phyloP scores from a whole-genome alignment of 1,140 invertebrate species.

The Drosophila sechellia region DNA sequence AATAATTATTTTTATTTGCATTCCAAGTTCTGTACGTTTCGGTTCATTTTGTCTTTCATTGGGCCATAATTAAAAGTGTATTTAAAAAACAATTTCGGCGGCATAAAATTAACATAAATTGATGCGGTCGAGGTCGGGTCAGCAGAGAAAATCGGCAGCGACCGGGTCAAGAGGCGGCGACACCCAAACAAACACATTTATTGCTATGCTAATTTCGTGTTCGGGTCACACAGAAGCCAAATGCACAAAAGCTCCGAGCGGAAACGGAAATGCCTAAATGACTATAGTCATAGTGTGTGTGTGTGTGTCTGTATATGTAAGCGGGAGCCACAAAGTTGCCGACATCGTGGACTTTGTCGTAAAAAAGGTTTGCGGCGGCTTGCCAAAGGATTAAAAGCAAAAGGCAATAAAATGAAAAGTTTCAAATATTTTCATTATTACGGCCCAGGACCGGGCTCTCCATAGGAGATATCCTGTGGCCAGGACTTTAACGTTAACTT shows the following conservation, averaged over 20 bases:
- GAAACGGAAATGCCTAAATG: constrained; percentile 82
- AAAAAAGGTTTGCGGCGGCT: constrained; percentile 64
- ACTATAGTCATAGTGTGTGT: constrained; percentile 56
- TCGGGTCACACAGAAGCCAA: constrained; percentile 63
- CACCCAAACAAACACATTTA: constrained; percentile 69
- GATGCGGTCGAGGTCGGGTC: constrained; percentile 57
- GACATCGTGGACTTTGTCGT: constrained; percentile 71
- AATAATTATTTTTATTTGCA: constrained; percentile 55
- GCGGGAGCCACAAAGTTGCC: constrained; percentile 69
- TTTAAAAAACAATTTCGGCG: constrained; percentile 79
- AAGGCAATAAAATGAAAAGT: constrained; percentile 82
- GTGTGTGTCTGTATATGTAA: constrained; percentile 15
- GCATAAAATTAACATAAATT: constrained; percentile 77
- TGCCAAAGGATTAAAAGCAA: constrained; percentile 78
- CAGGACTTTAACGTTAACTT: constrained; percentile 62
- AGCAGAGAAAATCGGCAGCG: constrained; percentile 7
- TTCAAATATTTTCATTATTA: constrained; percentile 82
- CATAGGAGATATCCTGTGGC: not conserved
- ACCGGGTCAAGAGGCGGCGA: constrained; percentile 37
- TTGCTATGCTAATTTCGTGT: constrained; percentile 73
- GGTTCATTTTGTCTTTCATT: constrained; percentile 42
- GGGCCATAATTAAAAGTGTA: constrained; percentile 75
- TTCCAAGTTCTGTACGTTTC: constrained; percentile 16
- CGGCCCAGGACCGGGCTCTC: not conserved
- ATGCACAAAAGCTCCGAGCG: constrained; percentile 74